Evolutionary conservation across 2,113 vertebrate genomes (phyloP).

Genomic region (Tichodroma muraria): DNA sequence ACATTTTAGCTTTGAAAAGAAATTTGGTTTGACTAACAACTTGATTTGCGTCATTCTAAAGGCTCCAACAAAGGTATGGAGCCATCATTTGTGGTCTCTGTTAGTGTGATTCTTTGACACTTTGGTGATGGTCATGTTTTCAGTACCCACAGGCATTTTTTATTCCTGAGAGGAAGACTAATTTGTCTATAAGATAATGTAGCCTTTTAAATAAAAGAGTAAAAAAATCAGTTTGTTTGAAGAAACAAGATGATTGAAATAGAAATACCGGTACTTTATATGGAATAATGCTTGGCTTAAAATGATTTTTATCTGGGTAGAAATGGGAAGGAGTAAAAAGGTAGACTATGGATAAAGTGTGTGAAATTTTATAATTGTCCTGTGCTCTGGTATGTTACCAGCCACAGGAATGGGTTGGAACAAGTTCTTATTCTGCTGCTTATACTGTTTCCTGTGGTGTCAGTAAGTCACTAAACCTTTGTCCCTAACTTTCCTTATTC

Average conservation of each 20-base stretch:
- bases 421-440: background rate
- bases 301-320: background rate
- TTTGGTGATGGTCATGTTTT: background rate
- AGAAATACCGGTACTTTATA: background rate
- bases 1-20: background rate
- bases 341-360: background rate
- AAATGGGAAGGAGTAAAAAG: background rate
- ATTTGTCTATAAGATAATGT: background rate
- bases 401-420: background rate
- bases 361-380: background rate
- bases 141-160: background rate
- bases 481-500: slow-evolving; percentile 6
- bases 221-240: background rate
- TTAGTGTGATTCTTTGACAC: background rate
- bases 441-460: slow-evolving; percentile 21
- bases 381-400: background rate
- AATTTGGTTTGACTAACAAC: background rate
- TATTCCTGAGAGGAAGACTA: background rate
- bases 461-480: slow-evolving; percentile 39
- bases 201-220: background rate
- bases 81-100: background rate
- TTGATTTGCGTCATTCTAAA: background rate
- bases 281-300: background rate
- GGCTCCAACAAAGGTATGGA: background rate
- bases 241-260: background rate